These are phyloP conservation scores for Thaleichthys pacificus DNA, from an alignment of 2,797 vertebrate species.

Conservation along the genomic window DNA sequence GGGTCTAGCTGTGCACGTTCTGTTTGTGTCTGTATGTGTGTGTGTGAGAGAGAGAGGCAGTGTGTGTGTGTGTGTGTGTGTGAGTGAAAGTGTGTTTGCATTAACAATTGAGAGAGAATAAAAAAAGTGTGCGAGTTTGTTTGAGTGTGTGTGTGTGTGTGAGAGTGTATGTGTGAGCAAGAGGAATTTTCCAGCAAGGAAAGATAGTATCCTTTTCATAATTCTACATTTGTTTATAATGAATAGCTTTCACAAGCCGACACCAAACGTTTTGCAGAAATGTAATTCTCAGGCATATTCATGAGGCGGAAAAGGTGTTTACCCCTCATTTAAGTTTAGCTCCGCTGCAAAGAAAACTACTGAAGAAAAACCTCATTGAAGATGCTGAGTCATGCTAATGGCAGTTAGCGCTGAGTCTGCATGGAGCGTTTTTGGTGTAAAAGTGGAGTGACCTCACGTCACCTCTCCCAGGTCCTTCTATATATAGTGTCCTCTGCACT, in stretches of 20 bases:
- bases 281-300: slow-evolving; percentile 51
- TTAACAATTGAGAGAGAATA: not conserved
- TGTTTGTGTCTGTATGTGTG: not conserved
- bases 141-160: not conserved
- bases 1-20: not conserved
- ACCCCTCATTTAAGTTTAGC: slow-evolving; percentile 60
- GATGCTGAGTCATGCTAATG: slow-evolving; percentile 53
- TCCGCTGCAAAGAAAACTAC: slow-evolving; percentile 38
- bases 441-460: slow-evolving; percentile 22
- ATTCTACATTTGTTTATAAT: slow-evolving; percentile 39
- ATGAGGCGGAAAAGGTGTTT: slow-evolving; percentile 49
- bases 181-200: too few relatives aligned
- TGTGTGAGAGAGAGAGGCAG: not conserved
- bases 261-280: slow-evolving; percentile 34
- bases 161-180: slow-evolving; percentile 2
- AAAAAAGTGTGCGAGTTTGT: not conserved
- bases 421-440: slow-evolving; percentile 24
- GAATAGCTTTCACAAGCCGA: slow-evolving; percentile 32
- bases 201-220: not conserved
- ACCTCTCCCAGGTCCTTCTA: not conserved
- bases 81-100: slow-evolving; percentile 3
- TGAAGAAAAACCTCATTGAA: slow-evolving; percentile 39
- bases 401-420: slow-evolving; percentile 41
- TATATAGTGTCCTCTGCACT: not conserved
- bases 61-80: not conserved